A percentile compares a stretch with the other conserved stretches of the same genome.
Evolutionary conservation across 2,797 vertebrate species (phyloP).

Genomic region (Anniella stebbinsi): DNA sequence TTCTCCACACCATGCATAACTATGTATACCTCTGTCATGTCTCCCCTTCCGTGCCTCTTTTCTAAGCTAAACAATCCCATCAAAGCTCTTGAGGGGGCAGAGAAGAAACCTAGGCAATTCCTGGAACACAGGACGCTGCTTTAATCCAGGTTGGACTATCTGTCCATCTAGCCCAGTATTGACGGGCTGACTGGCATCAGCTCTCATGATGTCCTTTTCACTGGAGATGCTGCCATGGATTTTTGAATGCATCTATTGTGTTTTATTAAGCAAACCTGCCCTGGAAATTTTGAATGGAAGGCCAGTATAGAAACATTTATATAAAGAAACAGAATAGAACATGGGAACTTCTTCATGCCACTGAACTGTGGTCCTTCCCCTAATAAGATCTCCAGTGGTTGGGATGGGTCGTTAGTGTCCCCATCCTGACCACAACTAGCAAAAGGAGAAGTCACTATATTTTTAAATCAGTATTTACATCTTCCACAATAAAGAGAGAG

Average conservation of each 20-base stretch:
- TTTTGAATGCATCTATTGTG: too few relatives aligned
- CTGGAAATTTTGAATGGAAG: not conserved
- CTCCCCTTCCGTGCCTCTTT: too few relatives aligned
- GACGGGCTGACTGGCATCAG: too few relatives aligned
- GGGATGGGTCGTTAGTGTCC: not conserved
- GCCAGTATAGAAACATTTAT: too few relatives aligned
- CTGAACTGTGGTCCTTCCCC: not conserved
- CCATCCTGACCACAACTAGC: not conserved
- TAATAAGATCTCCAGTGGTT: not conserved
- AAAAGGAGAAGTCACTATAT: not conserved
- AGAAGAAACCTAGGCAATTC: not conserved
- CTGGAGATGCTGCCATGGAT: too few relatives aligned
- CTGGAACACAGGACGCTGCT: not conserved
- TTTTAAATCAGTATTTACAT: not conserved
- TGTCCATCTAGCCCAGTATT: not conserved
- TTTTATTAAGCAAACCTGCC: not conserved
- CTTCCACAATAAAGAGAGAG: not conserved
- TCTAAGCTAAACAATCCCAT: too few relatives aligned
- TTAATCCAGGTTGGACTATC: not conserved
- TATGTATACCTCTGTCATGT: too few relatives aligned
- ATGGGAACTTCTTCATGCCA: not conserved
- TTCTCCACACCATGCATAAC: too few relatives aligned
- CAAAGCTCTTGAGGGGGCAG: too few relatives aligned
- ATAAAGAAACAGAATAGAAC: not conserved
- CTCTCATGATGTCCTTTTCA: too few relatives aligned